Percentiles rank a stretch among this genome's conserved stretches.
These are phyloP conservation scores for Parapristionchus giblindavisi DNA, from an alignment of 2,888 invertebrate species.

Conservation along the genomic window DNA sequence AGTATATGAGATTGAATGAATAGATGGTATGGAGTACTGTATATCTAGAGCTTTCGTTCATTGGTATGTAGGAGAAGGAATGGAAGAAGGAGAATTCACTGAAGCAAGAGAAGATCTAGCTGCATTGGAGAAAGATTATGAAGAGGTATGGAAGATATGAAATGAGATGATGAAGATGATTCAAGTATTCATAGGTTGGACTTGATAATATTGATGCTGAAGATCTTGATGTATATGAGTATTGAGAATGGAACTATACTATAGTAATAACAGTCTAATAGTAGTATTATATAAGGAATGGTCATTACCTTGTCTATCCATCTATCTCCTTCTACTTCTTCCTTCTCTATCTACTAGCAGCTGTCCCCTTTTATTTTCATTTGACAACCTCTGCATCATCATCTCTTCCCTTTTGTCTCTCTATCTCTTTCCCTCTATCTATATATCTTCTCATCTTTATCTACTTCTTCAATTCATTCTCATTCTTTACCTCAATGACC, in stretches of 20 bases:
- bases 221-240: not conserved
- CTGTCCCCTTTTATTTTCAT: constrained; percentile 29
- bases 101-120: constrained; percentile 66
- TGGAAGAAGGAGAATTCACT: constrained; percentile 69
- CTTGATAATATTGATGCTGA: not conserved
- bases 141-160: no score
- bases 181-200: not conserved
- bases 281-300: no score
- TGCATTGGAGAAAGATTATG: constrained; percentile 61
- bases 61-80: constrained; percentile 75
- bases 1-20: not conserved
- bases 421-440: not conserved
- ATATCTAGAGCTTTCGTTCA: constrained; percentile 22
- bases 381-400: not conserved
- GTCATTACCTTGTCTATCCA: not conserved
- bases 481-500: no score
- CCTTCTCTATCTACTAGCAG: constrained; percentile 5
- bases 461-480: not conserved
- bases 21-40: not conserved
- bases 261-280: not conserved
- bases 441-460: no score
- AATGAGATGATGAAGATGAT: no score
- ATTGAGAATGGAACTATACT: not conserved
- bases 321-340: not conserved
- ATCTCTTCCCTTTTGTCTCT: not conserved